A percentile compares a stretch with the other conserved stretches of the same genome.
Evolutionary conservation across 2,113 vertebrate species (phyloP).

Genomic region (Columbina picui): DNA sequence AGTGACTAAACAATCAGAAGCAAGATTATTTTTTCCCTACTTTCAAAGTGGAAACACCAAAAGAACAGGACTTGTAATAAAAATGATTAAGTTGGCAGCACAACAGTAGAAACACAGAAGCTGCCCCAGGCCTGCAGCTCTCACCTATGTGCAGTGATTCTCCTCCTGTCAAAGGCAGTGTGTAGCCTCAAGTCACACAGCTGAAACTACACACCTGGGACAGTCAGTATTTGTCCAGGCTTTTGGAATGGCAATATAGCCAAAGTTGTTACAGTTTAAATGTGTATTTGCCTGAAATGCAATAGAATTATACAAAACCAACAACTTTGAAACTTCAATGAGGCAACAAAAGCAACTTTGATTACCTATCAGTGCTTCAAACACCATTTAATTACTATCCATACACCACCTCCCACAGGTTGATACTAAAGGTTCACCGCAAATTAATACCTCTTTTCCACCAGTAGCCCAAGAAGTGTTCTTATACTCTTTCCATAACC

Average conservation of each 20-base stretch:
- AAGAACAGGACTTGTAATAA: background rate
- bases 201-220: background rate
- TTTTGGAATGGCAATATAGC: background rate
- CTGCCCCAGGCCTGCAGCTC: background rate
- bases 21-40: background rate
- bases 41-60: background rate
- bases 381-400: background rate
- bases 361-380: background rate
- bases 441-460: background rate
- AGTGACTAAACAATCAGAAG: background rate
- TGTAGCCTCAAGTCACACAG: background rate
- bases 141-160: background rate
- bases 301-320: background rate
- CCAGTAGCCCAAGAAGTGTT: background rate
- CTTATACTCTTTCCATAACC: background rate
- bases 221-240: background rate
- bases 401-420: background rate
- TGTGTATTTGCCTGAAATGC: background rate
- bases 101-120: background rate
- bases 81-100: background rate
- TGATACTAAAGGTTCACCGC: background rate
- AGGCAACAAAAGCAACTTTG: background rate
- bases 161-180: background rate
- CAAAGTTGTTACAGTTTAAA: background rate
- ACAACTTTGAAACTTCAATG: background rate